Percentiles rank a stretch among this genome's conserved stretches.
These are phyloP conservation scores for Tetranychus truncatus DNA, from an alignment of 2,888 invertebrate species.

Conservation along the genomic window DNA sequence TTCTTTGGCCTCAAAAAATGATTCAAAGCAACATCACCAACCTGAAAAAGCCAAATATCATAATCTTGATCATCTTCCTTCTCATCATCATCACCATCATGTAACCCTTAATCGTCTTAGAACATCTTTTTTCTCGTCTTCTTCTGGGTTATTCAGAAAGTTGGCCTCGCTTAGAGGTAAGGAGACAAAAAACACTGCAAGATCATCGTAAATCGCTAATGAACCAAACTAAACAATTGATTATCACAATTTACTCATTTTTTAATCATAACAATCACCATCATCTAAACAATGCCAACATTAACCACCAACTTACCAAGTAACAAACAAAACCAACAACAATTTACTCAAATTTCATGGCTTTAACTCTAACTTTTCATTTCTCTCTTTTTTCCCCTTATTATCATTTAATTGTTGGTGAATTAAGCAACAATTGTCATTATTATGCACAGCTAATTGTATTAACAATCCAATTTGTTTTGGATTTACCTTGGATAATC, in stretches of 20 bases:
- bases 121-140: not conserved
- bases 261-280: not conserved
- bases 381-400: too few species aligned
- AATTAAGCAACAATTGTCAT: too few species aligned
- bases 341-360: conserved; percentile 5
- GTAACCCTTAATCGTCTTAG: not conserved
- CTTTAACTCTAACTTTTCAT: not conserved
- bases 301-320: too few species aligned
- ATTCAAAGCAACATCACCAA: not conserved
- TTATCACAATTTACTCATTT: not conserved
- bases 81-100: not conserved
- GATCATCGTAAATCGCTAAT: not conserved
- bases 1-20: not conserved
- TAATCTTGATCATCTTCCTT: not conserved
- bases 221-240: not conserved
- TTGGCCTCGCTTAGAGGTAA: not conserved
- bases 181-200: not conserved
- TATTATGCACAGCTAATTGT: too few species aligned
- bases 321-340: too few species aligned
- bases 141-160: not conserved
- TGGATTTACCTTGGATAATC: too few species aligned
- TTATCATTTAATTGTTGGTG: too few species aligned
- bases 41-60: not conserved
- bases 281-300: not conserved
- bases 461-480: too few species aligned